A percentile compares a stretch with the other conserved stretches of the same genome.
Conservation (phyloP, 2,797 vertebrate species). For the Phataginus tricuspis region DNA sequence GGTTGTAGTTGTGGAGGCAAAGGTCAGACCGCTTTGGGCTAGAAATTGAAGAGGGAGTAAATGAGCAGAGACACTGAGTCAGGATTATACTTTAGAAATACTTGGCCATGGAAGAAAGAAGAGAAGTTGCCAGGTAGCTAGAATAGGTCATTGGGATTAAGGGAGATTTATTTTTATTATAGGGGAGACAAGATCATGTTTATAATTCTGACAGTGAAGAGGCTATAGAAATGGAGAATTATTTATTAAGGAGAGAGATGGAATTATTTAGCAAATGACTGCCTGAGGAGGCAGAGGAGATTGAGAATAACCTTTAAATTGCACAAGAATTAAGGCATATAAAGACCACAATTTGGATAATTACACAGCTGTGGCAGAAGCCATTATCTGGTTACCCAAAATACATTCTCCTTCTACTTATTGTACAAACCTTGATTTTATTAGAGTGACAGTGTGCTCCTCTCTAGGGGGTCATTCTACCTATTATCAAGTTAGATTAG, state of each 20-base stretch:
- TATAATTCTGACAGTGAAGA: background rate
- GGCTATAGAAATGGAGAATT: background rate
- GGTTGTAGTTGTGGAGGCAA: background rate
- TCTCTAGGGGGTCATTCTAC: background rate
- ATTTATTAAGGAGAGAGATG: background rate
- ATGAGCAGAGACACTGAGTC: background rate
- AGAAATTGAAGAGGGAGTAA: background rate
- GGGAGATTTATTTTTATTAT: background rate
- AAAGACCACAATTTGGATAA: background rate
- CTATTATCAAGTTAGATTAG: background rate
- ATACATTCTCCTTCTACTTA: background rate
- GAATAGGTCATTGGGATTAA: background rate
- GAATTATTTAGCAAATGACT: background rate
- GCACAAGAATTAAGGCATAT: background rate
- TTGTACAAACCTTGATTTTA: background rate
- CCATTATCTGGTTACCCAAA: background rate
- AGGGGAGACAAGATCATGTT: background rate
- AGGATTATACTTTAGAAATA: background rate
- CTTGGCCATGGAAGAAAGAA: background rate
- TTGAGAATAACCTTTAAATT: background rate
- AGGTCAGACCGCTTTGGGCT: background rate
- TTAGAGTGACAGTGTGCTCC: background rate
- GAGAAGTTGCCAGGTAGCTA: background rate
- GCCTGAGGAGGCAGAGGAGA: background rate
- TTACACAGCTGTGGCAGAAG: background rate